Base-by-base conservation (phyloP, 2,888 invertebrate genomes). In the Drosophila nr. fundita region DNA sequence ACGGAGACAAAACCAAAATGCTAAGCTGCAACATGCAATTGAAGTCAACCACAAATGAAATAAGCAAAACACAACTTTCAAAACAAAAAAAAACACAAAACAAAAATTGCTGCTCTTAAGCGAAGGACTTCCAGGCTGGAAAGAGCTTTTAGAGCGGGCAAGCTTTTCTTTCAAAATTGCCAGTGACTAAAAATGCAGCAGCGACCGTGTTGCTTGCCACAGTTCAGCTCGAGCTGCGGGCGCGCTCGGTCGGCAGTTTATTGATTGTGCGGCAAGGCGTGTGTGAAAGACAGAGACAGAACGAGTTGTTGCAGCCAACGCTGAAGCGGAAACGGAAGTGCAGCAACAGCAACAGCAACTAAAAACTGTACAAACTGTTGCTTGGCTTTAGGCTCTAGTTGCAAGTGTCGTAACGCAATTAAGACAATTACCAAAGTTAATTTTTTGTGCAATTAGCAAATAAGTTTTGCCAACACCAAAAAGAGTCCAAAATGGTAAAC, bases 211-310 rank as follows among this genome's bases (percentile, higher is more conserved):
- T 52, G 53, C 53, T 62, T 58, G 70, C 63, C 74, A 78, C 87
- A 87, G 87, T 87, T 82, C 73, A 87, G 84, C 82, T 82, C 73
- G 87, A 90, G 90, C 89, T 80, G 87, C 80, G 73, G 58, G 73
- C 72, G 79, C 73, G 76, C 65, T 73, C 89, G 81, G 81, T 89
- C 72, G 82, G 75, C 78, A 73, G 67, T 76, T 66, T 27, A n/a
- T 55, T 55, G 55, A 65, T 71, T 72, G 38, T 63, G 59, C 71
- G 79, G 70, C 68, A 70, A 50, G 36, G 53, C 27, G 53, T 4
- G 21, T 5, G 30, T 0, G 11, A 24, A 10, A 8, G 24, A 29
- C n/a, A 40, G 29, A 30, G 13, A 29, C 15, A 30, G 29, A 40
- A 1, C 21, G 57, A 29, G 57, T 40, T 29, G 63, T 50, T 70